These are phyloP conservation scores for Drosophila falleni DNA, from an alignment of 2,888 invertebrate genomes.

Conservation along the genomic window DNA sequence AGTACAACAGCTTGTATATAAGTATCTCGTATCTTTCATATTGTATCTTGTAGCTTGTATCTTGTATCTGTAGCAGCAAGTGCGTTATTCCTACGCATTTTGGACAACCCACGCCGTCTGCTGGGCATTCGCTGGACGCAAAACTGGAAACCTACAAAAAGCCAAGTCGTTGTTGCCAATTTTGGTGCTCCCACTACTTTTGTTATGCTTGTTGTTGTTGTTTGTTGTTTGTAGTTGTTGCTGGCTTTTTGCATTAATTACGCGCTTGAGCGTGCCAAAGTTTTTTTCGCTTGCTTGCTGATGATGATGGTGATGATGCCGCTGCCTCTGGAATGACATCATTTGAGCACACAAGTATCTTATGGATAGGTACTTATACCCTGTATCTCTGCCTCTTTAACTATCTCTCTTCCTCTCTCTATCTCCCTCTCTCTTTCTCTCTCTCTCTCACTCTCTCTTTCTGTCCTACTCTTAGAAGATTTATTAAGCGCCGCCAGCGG, in stretches of 20 bases:
- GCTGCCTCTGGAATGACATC: conserved; percentile 70
- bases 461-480: conserved; percentile 9
- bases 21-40: conserved; percentile 13
- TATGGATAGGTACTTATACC: conserved; percentile 38
- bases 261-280: conserved; percentile 77
- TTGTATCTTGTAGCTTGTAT: conserved; percentile 28
- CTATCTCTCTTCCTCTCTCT: conserved; percentile 5
- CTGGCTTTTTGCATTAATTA: conserved; percentile 75
- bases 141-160: conserved; percentile 32
- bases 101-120: conserved; percentile 15
- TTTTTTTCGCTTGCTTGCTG: conserved; percentile 53
- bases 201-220: conserved; percentile 27
- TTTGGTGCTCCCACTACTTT: conserved; percentile 75
- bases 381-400: conserved; percentile 5
- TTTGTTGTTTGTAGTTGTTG: conserved; percentile 23
- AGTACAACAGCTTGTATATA: conserved; percentile 21
- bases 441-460: conserved; percentile 17
- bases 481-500: conserved; percentile 29
- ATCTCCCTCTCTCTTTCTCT: conserved; percentile 12
- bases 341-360: conserved; percentile 65
- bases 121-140: conserved; percentile 42
- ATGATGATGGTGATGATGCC: conserved; percentile 39
- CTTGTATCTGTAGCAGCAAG: conserved; percentile 45
- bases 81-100: conserved; percentile 54
- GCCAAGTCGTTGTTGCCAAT: conserved; percentile 72